These are phyloP conservation scores for Eulemur rubriventer DNA, from an alignment of 2,797 vertebrate genomes.

Conservation along the genomic window DNA sequence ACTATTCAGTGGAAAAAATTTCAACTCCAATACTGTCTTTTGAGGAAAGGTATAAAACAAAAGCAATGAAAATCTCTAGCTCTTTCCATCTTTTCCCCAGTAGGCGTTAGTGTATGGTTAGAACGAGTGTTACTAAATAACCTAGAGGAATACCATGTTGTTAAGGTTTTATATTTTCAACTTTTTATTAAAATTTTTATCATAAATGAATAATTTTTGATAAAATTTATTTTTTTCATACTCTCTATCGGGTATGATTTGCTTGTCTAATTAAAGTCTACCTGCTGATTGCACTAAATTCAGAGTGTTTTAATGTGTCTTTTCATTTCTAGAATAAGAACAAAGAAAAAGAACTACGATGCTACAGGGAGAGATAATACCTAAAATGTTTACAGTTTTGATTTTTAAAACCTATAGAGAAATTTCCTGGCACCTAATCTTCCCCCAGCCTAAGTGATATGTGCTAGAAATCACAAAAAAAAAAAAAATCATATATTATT, in stretches of 20 bases:
- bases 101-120: not conserved
- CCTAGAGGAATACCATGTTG: not conserved
- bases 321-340: slow-evolving; percentile 63
- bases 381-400: slow-evolving; percentile 12
- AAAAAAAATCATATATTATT: not conserved
- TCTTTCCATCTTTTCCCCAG: not conserved
- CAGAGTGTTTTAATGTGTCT: slow-evolving; percentile 32
- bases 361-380: not conserved
- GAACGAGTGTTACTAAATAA: slow-evolving; percentile 24
- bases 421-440: not conserved
- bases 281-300: slow-evolving; percentile 33
- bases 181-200: slow-evolving; percentile 44
- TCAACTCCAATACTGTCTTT: not conserved
- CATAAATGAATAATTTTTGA: slow-evolving; percentile 32
- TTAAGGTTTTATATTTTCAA: slow-evolving; percentile 36
- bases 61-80: not conserved
- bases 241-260: slow-evolving; percentile 29
- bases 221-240: slow-evolving; percentile 44
- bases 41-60: slow-evolving; percentile 8
- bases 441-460: not conserved
- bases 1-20: not conserved
- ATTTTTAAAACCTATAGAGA: slow-evolving; percentile 39
- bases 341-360: slow-evolving; percentile 41
- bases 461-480: not conserved
- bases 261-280: slow-evolving; percentile 49